Evolutionary conservation across 2,113 vertebrate species (phyloP).

Genomic region (Seriola quinqueradiata): DNA sequence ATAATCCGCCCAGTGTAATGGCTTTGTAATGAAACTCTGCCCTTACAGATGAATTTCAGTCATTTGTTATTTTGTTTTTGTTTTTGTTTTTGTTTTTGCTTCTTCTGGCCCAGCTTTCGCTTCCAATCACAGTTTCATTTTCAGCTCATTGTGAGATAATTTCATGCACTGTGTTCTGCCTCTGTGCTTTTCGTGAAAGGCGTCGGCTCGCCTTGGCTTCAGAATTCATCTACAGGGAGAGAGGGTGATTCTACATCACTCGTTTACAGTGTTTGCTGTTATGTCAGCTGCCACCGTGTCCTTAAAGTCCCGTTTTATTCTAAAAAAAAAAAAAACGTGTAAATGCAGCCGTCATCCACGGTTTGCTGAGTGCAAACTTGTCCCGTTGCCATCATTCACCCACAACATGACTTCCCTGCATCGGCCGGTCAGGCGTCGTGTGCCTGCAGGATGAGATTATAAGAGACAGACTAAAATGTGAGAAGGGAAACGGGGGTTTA

Average conservation of each 20-base stretch:
- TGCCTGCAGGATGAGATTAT: neutral
- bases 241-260: conserved; percentile 26
- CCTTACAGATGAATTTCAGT: neutral
- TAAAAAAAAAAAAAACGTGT: conserved; percentile 12
- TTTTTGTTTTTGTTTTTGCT: neutral
- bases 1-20: conserved; percentile 23
- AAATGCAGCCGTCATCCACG: neutral
- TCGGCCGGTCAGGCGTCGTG: neutral
- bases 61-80: conserved; percentile 1
- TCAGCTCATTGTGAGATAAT: conserved; percentile 28
- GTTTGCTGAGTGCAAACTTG: neutral
- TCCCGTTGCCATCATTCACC: neutral
- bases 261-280: conserved; percentile 29
- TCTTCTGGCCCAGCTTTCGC: neutral
- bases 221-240: conserved; percentile 4
- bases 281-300: conserved; percentile 40
- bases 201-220: conserved; percentile 16
- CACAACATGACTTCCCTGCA: neutral
- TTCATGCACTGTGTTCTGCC: neutral
- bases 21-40: conserved; percentile 39
- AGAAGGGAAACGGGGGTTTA: neutral
- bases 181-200: neutral
- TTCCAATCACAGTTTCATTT: conserved; percentile 31
- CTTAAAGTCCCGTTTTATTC: conserved; percentile 29
- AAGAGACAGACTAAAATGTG: neutral